Evolutionary conservation across 2,113 vertebrate species (phyloP), one percentile per base, ranked within the genome.

Genomic region (Tachysurus fulvidraco): DNA sequence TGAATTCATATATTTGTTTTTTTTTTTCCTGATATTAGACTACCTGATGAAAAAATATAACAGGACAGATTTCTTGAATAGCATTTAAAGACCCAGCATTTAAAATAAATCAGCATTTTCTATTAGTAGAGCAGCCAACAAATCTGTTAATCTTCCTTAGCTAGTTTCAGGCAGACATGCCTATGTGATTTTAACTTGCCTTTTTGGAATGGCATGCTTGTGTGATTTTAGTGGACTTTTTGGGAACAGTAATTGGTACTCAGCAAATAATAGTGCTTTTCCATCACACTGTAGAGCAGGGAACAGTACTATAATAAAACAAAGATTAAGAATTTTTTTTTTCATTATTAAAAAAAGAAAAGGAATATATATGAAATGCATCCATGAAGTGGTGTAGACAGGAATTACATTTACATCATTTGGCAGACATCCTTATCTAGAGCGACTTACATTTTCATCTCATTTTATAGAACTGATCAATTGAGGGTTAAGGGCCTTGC

Each of bases 131-230:
- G 83, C 41, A 23, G 69, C 57, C 83, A 85, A 28, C 83, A 62
- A 71, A 46, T 46, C 55, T 85, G 23, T 85, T 85, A 62, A 76
- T 85, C 71, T 85, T 85, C 71, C 83, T 59, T 84, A 84, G 83
- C 69, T 77, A n/a, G 41, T 77, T 46, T 78, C 59, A 28, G 44
- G 57, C 41, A 65, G 57, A 64, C 59, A 78, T 44, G 30, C 59
- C n/a, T 36, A 11, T 85, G 71, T 85, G 44, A 64, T 60, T 84
- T 76, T 62, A 52, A 44, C n/a, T 64, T 25, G 55, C 25, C 46
- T 64, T 77, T 50, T 28, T 50, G 71, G 23, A 76, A 59, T 76
- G 71, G 71, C 83, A 77, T 41, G 46, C 71, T 46, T 50, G 23
- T 85, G 83, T 85, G 23, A 62, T 57, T 74, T 74, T 76, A 62